Evolutionary conservation across 2,113 vertebrate genomes (phyloP).

Genomic region (Elephas maximus): DNA sequence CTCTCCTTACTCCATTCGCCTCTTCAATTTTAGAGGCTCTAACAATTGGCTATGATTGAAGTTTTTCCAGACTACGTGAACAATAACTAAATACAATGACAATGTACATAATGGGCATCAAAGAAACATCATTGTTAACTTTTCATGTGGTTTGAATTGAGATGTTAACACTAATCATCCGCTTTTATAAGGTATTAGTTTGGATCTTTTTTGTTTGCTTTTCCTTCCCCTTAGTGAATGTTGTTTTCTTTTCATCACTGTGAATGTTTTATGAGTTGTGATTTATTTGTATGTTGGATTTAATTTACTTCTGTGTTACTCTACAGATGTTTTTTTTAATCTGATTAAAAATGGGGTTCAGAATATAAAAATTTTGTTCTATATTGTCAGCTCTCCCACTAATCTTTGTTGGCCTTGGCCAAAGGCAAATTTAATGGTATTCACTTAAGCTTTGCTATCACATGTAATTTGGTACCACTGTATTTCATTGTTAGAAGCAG

Average conservation of each 20-base stretch:
- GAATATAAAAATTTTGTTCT: constrained; percentile 6
- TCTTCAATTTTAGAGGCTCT: constrained; percentile 64
- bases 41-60: constrained; percentile 80
- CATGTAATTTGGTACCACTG: background rate
- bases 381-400: background rate
- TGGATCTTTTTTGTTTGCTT: constrained; percentile 62
- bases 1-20: constrained; percentile 60
- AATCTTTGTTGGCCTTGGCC: background rate
- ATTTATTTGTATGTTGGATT: constrained; percentile 72
- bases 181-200: constrained; percentile 63
- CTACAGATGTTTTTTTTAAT: constrained; percentile 28
- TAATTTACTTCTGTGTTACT: constrained; percentile 63
- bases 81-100: constrained; percentile 62
- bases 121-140: constrained; percentile 65
- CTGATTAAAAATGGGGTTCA: constrained; percentile 7
- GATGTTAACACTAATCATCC: constrained; percentile 67
- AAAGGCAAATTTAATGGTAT: background rate
- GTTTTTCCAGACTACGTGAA: constrained; percentile 47
- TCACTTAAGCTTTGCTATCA: background rate
- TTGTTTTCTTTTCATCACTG: constrained; percentile 49
- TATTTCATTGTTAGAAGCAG: constrained; percentile 56
- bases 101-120: constrained; percentile 38
- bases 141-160: constrained; percentile 65
- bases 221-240: background rate
- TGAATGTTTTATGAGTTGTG: constrained; percentile 59